phyloP scores from a whole-genome alignment of 1,140 invertebrate species.

The Drosophila mauritiana region DNA sequence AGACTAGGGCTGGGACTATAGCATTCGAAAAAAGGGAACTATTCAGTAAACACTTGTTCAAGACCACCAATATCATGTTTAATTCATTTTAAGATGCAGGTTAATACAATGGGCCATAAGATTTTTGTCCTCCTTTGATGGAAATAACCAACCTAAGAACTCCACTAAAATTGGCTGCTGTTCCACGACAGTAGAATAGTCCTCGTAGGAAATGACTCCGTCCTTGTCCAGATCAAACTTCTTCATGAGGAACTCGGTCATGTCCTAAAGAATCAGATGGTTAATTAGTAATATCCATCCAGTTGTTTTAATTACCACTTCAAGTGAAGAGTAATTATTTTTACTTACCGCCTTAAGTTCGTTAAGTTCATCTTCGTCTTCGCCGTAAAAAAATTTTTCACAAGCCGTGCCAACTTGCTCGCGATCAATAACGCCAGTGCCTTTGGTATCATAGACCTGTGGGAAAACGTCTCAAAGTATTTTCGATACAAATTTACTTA shows the following conservation, averaged over 20 bases:
- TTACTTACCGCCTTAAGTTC: conserved; percentile 36
- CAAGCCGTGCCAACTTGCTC: conserved; percentile 32
- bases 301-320: not conserved
- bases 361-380: conserved; percentile 49
- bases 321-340: not conserved
- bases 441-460: conserved; percentile 59
- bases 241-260: conserved; percentile 89
- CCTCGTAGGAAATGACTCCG: conserved; percentile 89
- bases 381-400: conserved; percentile 34
- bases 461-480: not conserved
- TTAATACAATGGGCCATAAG: conserved; percentile 47
- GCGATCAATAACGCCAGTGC: conserved; percentile 40
- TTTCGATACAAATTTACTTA: not conserved
- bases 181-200: conserved; percentile 88
- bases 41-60: no score
- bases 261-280: conserved; percentile 18
- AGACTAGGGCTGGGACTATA: no score
- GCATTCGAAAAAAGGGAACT: not conserved
- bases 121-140: conserved; percentile 66
- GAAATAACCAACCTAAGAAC: conserved; percentile 91
- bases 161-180: conserved; percentile 89
- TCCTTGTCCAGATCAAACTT: conserved; percentile 92
- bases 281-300: not conserved
- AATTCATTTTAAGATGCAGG: conserved; percentile 3
- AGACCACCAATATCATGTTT: not conserved